These are phyloP conservation scores for Protodeltote pygarga DNA, from an alignment of 2,888 invertebrate species.

Conservation along the genomic window DNA sequence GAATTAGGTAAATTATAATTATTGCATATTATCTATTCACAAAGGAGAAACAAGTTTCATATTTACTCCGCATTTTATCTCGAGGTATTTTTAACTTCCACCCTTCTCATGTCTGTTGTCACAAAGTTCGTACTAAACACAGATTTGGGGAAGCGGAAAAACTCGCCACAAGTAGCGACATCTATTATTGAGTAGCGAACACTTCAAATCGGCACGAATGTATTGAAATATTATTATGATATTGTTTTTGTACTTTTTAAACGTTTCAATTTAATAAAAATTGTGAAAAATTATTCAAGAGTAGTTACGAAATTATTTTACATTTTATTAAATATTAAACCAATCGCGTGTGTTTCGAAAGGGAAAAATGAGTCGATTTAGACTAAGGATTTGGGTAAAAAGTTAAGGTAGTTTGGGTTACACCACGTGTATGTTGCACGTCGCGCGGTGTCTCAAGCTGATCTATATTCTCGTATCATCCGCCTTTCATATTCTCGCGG, in stretches of 20 bases:
- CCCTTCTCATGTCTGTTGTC: conserved; percentile 39
- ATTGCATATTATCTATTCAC: conserved; percentile 3
- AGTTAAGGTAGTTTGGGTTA: conserved; percentile 8
- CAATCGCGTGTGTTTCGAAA: too few relatives aligned
- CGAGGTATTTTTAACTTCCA: conserved; percentile 33
- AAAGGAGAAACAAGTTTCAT: conserved; percentile 17
- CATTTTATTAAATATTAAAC: too few relatives aligned
- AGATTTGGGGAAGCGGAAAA: conserved; percentile 14
- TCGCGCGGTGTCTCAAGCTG: conserved; percentile 25
- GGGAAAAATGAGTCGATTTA: too few relatives aligned
- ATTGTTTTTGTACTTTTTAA: too few relatives aligned
- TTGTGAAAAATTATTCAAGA: neutral
- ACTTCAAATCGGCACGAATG: conserved; percentile 6
- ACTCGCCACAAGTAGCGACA: conserved; percentile 63
- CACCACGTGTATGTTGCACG: conserved; percentile 6
- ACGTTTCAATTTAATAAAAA: neutral
- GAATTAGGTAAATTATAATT: too few relatives aligned
- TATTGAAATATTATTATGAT: neutral
- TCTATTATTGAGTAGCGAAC: conserved; percentile 69
- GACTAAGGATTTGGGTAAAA: too few relatives aligned
- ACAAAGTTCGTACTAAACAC: conserved; percentile 31
- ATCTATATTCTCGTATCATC: too few relatives aligned
- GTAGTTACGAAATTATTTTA: too few relatives aligned
- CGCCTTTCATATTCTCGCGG: conserved; percentile 33
- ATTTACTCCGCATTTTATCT: conserved; percentile 26